Evolutionary conservation across 2,113 vertebrate genomes (phyloP), one percentile per base, ranked within the genome.

Genomic region (Eptesicus fuscus): DNA sequence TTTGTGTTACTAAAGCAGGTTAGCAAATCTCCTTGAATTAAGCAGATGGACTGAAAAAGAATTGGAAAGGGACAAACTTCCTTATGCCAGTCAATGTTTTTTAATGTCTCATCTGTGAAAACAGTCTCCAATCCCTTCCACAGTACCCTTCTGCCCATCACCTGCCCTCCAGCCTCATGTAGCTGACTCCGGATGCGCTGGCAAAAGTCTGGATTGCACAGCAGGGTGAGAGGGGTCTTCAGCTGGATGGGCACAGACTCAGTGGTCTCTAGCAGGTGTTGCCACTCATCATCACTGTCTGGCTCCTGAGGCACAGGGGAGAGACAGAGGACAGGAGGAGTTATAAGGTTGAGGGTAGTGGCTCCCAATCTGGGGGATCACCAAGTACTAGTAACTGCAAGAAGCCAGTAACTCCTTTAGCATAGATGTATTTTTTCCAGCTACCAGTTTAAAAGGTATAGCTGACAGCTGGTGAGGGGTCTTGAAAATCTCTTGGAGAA

Each of bases 251-350:
- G 79, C 0, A 87, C 91, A 2, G 98, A 98, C 59, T 99, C 97
- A 0, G 98, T 97, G 23, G 97, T 96, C 74, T 99, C 96, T 0
- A 97, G 96, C 78, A 99, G 91, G 4, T 97, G 96, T 44, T 98
- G 98, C 99, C 99, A 99, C 65, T 99, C 99, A 9, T 99, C 98
- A 77, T 99, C 98, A 0, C 98, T 99, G 94, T 99, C 99, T 91
- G 96, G 80, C 67, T 99, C 98, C 99, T 99, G 90, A 51, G 37
- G 5, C 90, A 90, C 18, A 83, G 2, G 22, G 42, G 10, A 49
- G 5, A 17, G 23, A 65, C 56, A 0, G 0, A 32, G 76, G 16
- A 23, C 83, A 71, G 37, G 69, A 89, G 35, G 7, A 73, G 12
- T 9, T 18, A 18, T 78, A 37, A 51, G 80, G 74, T n/a, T 86